Percentiles rank a stretch among this genome's conserved stretches.
phyloP scores from a whole-genome alignment of 2,888 invertebrate genomes.

The Meandrusa payeni region DNA sequence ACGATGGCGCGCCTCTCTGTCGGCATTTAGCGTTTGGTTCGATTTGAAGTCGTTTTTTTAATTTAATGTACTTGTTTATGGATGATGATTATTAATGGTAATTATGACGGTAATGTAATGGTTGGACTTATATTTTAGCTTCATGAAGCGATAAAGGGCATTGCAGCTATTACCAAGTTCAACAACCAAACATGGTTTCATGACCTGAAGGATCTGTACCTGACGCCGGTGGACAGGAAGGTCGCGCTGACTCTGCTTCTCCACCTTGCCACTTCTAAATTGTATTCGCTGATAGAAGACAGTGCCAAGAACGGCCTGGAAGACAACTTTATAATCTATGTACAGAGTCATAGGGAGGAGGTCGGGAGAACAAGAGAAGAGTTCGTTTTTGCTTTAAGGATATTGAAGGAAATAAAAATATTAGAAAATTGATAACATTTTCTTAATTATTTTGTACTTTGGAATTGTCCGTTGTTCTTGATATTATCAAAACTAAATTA shows the following conservation, averaged over 20 bases:
- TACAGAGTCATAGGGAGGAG: conserved; percentile 36
- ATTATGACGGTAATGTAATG: too few species aligned
- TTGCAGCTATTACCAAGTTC: conserved; percentile 47
- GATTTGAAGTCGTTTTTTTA: too few species aligned
- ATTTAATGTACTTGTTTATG: too few species aligned
- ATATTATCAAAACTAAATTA: too few species aligned
- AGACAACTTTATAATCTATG: conserved; percentile 37
- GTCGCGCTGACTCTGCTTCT: conserved; percentile 43
- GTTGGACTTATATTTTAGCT: too few species aligned
- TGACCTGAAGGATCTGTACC: conserved; percentile 48
- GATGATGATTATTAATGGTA: too few species aligned
- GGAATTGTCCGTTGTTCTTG: too few species aligned
- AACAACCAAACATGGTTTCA: conserved; percentile 49
- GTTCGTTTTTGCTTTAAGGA: conserved; percentile 40
- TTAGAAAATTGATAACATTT: conserved; percentile 16
- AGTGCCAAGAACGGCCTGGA: conserved; percentile 39
- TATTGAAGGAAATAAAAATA: conserved; percentile 40
- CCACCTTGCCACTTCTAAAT: conserved; percentile 44
- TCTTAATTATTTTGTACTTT: not conserved
- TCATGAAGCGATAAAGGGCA: conserved; percentile 50
- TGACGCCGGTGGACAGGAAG: conserved; percentile 35
- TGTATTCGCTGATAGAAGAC: conserved; percentile 48
- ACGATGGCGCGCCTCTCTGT: too few species aligned
- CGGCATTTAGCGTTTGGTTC: too few species aligned
- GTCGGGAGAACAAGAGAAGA: conserved; percentile 41